Conservation (phyloP, 64 coral and sea anemone species). For the Trachythela sp. region DNA sequence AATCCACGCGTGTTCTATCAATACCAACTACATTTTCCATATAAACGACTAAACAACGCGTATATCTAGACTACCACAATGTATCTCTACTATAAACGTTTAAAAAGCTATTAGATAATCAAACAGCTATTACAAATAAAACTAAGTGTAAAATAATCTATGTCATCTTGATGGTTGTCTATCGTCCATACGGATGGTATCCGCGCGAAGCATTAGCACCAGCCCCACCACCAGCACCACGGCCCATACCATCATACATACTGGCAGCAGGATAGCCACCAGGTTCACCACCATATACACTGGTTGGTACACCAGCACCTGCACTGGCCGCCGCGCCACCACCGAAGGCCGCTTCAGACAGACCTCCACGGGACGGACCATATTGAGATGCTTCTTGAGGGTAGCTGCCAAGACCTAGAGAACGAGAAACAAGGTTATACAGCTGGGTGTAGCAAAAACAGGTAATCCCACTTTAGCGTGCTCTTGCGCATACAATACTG, state of each 20-base stretch:
- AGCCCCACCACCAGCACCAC: not conserved
- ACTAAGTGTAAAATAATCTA: not conserved
- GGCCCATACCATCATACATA: constrained; percentile 13
- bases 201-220: not conserved
- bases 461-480: no score
- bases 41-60: no score
- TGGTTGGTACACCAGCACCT: not conserved
- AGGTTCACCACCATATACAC: not conserved
- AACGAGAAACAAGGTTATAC: no score
- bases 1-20: no score
- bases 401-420: not conserved
- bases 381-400: constrained; percentile 11
- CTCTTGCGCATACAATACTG: no score
- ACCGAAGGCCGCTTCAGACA: not conserved
- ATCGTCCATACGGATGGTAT: constrained; percentile 19
- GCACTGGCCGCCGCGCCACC: not conserved
- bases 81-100: not conserved
- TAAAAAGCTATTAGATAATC: not conserved
- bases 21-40: no score
- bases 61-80: no score
- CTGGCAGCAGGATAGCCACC: not conserved
- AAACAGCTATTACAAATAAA: not conserved
- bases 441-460: no score
- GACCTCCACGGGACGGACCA: not conserved
- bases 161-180: not conserved